These are phyloP conservation scores for Chinchilla lanigera DNA, from an alignment of 2,113 vertebrate species.

Conservation along the genomic window DNA sequence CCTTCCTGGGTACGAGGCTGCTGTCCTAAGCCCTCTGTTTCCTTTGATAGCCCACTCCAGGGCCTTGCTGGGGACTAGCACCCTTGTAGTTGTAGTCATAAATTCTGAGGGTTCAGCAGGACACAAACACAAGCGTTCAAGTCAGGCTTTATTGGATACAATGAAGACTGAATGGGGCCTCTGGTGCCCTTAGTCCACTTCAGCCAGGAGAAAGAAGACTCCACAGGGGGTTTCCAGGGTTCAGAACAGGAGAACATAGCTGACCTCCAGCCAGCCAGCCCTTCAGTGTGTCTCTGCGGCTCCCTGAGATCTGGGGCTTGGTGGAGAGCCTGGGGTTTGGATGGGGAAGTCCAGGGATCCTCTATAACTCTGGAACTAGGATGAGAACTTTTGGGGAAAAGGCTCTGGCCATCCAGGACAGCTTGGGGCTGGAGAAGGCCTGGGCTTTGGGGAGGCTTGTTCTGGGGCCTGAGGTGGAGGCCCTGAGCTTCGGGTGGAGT, in stretches of 20 bases:
- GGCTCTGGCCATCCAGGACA: not conserved
- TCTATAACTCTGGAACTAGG: constrained; percentile 60
- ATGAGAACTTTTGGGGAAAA: not conserved
- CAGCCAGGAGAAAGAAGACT: constrained; percentile 73
- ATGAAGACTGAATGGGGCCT: not conserved
- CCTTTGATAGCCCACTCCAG: not conserved
- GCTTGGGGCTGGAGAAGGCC: constrained; percentile 11
- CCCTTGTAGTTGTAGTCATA: not conserved
- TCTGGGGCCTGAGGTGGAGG: constrained; percentile 32
- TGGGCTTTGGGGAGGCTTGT: constrained; percentile 39
- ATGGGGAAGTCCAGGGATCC: constrained; percentile 37
- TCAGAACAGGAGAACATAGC: constrained; percentile 71
- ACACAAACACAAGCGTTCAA: not conserved
- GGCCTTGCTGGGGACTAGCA: not conserved
- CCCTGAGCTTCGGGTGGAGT: not conserved
- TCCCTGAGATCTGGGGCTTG: constrained; percentile 42
- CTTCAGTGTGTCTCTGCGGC: constrained; percentile 64
- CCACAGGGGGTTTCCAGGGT: constrained; percentile 78
- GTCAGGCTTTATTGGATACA: constrained; percentile 67
- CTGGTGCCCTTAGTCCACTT: constrained; percentile 16
- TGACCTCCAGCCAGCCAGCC: constrained; percentile 74
- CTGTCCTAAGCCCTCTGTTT: not conserved
- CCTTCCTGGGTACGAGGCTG: not conserved
- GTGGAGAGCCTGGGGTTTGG: not conserved
- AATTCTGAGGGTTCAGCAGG: not conserved